phyloP scores from a whole-genome alignment of 2,113 vertebrate species.

The Takifugu bimaculatus region DNA sequence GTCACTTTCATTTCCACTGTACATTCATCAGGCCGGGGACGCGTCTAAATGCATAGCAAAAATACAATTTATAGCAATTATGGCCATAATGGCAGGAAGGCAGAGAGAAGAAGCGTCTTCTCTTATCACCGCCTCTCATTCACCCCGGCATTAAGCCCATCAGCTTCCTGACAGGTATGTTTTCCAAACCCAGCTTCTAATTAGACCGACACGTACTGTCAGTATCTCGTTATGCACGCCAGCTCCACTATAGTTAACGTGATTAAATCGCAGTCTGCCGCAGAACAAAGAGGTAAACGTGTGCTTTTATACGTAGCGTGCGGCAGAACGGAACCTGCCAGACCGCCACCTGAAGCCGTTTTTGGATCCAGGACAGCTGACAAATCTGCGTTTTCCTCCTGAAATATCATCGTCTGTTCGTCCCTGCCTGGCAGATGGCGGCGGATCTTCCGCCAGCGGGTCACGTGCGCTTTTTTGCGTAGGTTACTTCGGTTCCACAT shows the following conservation, averaged over 20 bases:
- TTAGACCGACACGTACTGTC: constrained; percentile 27
- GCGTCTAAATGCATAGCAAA: constrained; percentile 24
- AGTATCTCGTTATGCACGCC: constrained; percentile 13
- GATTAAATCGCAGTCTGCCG: constrained; percentile 22
- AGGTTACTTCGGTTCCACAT: no score
- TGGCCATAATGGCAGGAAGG: constrained; percentile 22
- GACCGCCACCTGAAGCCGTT: not conserved
- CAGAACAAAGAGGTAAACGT: constrained; percentile 5
- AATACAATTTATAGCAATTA: constrained; percentile 39
- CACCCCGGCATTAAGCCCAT: not conserved
- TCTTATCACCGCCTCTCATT: constrained; percentile 35
- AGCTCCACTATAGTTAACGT: constrained; percentile 9
- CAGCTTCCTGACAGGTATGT: constrained; percentile 16
- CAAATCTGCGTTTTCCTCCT: not conserved
- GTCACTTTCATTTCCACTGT: constrained; percentile 38
- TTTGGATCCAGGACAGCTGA: not conserved
- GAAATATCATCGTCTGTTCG: no score
- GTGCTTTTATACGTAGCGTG: constrained; percentile 1
- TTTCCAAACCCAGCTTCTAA: constrained; percentile 18
- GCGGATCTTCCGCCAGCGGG: no score
- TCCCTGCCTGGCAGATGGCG: no score
- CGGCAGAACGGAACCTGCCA: not conserved
- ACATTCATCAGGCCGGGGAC: constrained; percentile 41
- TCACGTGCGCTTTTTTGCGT: no score
- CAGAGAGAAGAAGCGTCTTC: constrained; percentile 27